A percentile compares a stretch with the other conserved stretches of the same genome.
phyloP scores from a whole-genome alignment of 2,888 invertebrate genomes.

The Leptopterna dolabrata region DNA sequence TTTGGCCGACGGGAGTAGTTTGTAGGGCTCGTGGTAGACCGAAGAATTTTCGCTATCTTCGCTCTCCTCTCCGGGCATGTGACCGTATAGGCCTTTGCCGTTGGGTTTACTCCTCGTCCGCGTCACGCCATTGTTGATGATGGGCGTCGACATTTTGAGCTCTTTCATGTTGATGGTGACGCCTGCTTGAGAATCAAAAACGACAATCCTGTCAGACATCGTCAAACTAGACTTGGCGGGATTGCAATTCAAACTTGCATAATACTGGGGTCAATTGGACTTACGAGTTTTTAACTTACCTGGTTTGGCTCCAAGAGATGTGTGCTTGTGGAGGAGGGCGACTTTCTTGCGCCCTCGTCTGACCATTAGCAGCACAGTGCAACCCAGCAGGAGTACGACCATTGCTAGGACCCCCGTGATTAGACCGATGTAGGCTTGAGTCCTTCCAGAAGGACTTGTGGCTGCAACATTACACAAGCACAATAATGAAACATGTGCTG shows the following conservation, averaged over 20 bases:
- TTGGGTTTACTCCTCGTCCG: conserved; percentile 62
- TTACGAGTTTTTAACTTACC: not conserved
- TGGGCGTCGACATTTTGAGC: conserved; percentile 71
- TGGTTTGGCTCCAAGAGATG: conserved; percentile 67
- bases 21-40: conserved; percentile 72
- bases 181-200: conserved; percentile 63
- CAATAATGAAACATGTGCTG: too few relatives aligned
- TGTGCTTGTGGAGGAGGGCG: conserved; percentile 73
- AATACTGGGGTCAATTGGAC: not conserved
- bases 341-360: conserved; percentile 75
- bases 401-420: conserved; percentile 77
- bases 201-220: not conserved
- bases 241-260: not conserved
- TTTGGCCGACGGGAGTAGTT: conserved; percentile 68
- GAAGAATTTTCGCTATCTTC: conserved; percentile 71
- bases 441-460: conserved; percentile 73
- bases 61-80: conserved; percentile 69
- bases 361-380: conserved; percentile 76
- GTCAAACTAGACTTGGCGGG: too few relatives aligned
- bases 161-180: conserved; percentile 74
- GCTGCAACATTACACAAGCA: conserved; percentile 66
- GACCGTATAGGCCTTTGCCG: conserved; percentile 66
- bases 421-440: conserved; percentile 73
- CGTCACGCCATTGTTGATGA: conserved; percentile 71
- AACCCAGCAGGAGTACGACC: conserved; percentile 74